Percentiles rank a stretch among this genome's conserved stretches.
These are phyloP conservation scores for Lontra canadensis DNA, from an alignment of 2,113 vertebrate species.

Conservation along the genomic window DNA sequence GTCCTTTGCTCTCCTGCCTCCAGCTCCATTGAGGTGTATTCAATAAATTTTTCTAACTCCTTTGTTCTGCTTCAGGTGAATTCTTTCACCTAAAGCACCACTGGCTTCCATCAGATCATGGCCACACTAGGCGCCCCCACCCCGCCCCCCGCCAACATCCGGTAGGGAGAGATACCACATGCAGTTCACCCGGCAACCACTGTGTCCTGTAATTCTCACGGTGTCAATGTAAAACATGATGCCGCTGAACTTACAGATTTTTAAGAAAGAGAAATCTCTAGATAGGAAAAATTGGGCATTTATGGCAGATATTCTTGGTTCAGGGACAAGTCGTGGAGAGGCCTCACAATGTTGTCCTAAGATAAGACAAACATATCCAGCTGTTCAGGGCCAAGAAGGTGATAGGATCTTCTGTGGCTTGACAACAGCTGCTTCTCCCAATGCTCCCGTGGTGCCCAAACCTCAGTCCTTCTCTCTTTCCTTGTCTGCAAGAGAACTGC, in stretches of 20 bases:
- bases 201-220: not conserved
- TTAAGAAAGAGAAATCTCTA: not conserved
- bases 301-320: not conserved
- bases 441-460: not conserved
- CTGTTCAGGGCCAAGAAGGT: not conserved
- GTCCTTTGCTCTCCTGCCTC: not conserved
- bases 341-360: not conserved
- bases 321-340: not conserved
- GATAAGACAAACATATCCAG: not conserved
- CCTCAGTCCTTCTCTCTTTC: not conserved
- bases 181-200: not conserved
- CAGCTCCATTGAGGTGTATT: not conserved
- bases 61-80: not conserved
- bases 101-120: not conserved
- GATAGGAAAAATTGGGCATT: not conserved
- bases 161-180: not conserved
- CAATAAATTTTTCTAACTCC: not conserved
- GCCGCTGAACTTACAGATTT: not conserved
- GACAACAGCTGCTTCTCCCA: not conserved
- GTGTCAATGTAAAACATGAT: not conserved
- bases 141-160: not conserved
- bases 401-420: not conserved
- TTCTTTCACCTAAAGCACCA: not conserved
- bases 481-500: not conserved
- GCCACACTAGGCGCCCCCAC: not conserved